phyloP scores from a whole-genome alignment of 53 echinoderm and acorn worm species.

The Echinometra lucunter region DNA sequence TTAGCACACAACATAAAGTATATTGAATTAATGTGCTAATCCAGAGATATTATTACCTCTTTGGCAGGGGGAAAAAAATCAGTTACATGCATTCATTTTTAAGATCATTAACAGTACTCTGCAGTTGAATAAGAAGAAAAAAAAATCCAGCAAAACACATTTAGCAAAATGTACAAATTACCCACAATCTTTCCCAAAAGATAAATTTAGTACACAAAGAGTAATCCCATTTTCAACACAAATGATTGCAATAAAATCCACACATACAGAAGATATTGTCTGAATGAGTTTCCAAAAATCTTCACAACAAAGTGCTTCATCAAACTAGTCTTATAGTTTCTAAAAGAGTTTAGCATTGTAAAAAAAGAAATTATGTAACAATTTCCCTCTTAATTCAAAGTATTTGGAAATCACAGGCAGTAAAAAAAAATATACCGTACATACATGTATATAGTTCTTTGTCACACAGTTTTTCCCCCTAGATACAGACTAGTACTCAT shows the following conservation, averaged over 20 bases:
- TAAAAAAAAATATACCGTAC: too few relatives aligned
- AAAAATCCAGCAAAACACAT: not conserved
- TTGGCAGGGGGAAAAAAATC: not conserved
- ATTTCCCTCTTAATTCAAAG: not conserved
- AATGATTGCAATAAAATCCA: not conserved
- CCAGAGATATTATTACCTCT: not conserved
- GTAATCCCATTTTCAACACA: not conserved
- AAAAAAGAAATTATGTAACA: not conserved
- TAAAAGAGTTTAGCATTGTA: not conserved
- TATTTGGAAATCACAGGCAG: not conserved
- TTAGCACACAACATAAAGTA: constrained; percentile 8
- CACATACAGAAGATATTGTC: not conserved
- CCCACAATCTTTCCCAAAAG: not conserved
- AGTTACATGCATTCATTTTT: not conserved
- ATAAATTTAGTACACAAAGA: not conserved
- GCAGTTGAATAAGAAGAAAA: not conserved
- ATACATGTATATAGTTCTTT: not conserved
- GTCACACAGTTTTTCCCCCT: not conserved
- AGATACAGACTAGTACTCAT: not conserved
- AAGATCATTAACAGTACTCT: not conserved
- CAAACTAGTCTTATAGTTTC: not conserved
- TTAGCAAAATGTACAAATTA: not conserved
- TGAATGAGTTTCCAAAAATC: not conserved
- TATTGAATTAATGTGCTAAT: not conserved
- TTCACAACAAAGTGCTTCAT: not conserved